A percentile compares a stretch with the other conserved stretches of the same genome.
These are phyloP conservation scores for Caenorhabditis afra DNA, from an alignment of 2,888 invertebrate species.

Conservation along the genomic window DNA sequence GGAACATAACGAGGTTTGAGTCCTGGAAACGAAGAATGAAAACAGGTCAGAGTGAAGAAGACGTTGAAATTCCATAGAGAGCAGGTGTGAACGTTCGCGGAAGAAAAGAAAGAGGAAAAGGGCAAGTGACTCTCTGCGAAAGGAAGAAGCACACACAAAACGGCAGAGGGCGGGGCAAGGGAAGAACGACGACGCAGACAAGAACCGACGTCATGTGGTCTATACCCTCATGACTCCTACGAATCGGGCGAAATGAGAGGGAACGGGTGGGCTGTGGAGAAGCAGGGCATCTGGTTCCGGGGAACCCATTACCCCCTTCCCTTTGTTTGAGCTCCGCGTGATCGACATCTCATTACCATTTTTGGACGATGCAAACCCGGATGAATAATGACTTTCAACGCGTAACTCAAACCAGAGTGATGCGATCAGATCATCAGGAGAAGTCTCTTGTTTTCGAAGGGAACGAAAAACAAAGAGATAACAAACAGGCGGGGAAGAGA, in stretches of 20 bases:
- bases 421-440: neutral
- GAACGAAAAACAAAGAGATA: slow-evolving; percentile 8
- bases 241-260: slow-evolving; percentile 1
- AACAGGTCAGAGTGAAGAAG: neutral
- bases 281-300: slow-evolving; percentile 13
- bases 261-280: neutral
- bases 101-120: neutral
- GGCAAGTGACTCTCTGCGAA: neutral
- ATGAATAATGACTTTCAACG: slow-evolving; percentile 5
- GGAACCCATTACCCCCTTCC: slow-evolving; percentile 14
- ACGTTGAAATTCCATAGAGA: neutral
- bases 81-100: slow-evolving; percentile 5
- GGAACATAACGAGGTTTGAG: slow-evolving; percentile 10
- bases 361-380: slow-evolving; percentile 17
- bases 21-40: slow-evolving; percentile 8
- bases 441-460: neutral
- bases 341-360: slow-evolving; percentile 22
- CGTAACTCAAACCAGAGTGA: too few species aligned
- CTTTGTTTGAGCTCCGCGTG: slow-evolving; percentile 21
- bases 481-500: neutral
- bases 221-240: slow-evolving; percentile 35
- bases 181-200: slow-evolving; percentile 23
- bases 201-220: slow-evolving; percentile 17
- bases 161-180: slow-evolving; percentile 29
- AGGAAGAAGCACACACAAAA: slow-evolving; percentile 29